Conservation (phyloP, 2,797 vertebrate genomes). For the Chrosomus eos region DNA sequence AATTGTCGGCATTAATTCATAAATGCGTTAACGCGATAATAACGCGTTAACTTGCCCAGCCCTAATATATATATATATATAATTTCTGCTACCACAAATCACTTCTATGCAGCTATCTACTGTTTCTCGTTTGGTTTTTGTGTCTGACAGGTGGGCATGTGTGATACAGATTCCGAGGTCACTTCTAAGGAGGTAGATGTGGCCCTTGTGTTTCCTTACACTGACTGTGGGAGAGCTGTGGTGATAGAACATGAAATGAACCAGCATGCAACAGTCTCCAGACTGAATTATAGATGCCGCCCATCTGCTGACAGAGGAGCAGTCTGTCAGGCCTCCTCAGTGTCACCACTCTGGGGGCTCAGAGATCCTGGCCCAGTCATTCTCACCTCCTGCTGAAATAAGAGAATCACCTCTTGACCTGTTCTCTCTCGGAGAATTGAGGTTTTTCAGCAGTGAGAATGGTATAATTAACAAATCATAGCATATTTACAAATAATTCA, state of each 20-base stretch:
- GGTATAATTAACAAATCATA: background rate
- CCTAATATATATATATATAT: no score
- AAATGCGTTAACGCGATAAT: no score
- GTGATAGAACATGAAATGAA: slow-evolving; percentile 75
- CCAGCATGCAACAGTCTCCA: slow-evolving; percentile 77
- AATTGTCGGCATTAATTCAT: no score
- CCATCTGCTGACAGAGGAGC: slow-evolving; percentile 80
- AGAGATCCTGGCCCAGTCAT: slow-evolving; percentile 40
- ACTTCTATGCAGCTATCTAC: background rate
- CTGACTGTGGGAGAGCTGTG: slow-evolving; percentile 43
- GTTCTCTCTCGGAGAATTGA: background rate
- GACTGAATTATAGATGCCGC: slow-evolving; percentile 79
- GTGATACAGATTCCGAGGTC: slow-evolving; percentile 20
- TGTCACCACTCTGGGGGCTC: slow-evolving; percentile 60
- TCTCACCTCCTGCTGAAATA: slow-evolving; percentile 44
- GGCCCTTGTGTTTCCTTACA: slow-evolving; percentile 27
- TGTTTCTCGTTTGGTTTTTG: background rate
- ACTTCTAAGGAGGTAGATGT: slow-evolving; percentile 7
- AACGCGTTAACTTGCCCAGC: no score
- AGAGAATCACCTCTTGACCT: slow-evolving; percentile 31
- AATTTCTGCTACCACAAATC: background rate
- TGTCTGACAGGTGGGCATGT: slow-evolving; percentile 5
- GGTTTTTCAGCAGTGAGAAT: background rate
- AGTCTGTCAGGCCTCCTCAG: slow-evolving; percentile 76
- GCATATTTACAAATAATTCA: background rate